These are phyloP conservation scores for Agrypnia vestita DNA, from an alignment of 1,140 invertebrate genomes.

Conservation along the genomic window DNA sequence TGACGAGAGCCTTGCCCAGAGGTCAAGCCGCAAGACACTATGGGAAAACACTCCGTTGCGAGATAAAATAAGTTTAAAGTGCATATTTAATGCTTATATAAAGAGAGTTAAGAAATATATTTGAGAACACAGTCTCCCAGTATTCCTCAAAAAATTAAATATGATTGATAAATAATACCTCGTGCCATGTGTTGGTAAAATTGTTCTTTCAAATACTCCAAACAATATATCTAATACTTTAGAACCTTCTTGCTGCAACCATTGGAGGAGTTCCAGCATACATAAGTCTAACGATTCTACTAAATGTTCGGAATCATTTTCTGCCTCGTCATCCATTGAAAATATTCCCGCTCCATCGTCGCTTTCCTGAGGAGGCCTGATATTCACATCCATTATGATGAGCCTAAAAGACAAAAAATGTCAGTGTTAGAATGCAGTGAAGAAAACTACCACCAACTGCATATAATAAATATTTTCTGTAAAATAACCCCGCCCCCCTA, in stretches of 20 bases:
- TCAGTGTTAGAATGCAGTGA: neutral
- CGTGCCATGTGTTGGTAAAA: slow-evolving; percentile 70
- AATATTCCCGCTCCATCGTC: slow-evolving; percentile 60
- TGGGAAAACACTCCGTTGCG: no score
- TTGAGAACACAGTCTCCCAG: no score
- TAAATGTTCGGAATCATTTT: slow-evolving; percentile 64
- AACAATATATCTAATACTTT: slow-evolving; percentile 65
- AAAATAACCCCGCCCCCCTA: no score
- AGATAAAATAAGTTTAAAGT: no score
- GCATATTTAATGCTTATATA: neutral
- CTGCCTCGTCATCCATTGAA: slow-evolving; percentile 66
- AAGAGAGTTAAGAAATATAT: slow-evolving; percentile 22
- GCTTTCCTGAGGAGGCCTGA: slow-evolving; percentile 62
- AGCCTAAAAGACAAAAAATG: slow-evolving; percentile 63
- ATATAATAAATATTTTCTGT: no score
- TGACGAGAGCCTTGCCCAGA: no score
- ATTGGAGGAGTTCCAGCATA: slow-evolving; percentile 69
- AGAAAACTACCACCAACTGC: no score
- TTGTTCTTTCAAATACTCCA: slow-evolving; percentile 68
- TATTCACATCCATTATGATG: slow-evolving; percentile 69
- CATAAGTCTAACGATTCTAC: slow-evolving; percentile 67
- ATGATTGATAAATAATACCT: slow-evolving; percentile 64
- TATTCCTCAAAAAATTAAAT: no score
- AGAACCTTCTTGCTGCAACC: slow-evolving; percentile 68
- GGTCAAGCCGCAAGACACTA: no score